A percentile compares a stretch with the other conserved stretches of the same genome.
Evolutionary conservation across 37 sponge, comb jelly and placozoan species (phyloP).

Genomic region (Aphrocallistes beatrix): DNA sequence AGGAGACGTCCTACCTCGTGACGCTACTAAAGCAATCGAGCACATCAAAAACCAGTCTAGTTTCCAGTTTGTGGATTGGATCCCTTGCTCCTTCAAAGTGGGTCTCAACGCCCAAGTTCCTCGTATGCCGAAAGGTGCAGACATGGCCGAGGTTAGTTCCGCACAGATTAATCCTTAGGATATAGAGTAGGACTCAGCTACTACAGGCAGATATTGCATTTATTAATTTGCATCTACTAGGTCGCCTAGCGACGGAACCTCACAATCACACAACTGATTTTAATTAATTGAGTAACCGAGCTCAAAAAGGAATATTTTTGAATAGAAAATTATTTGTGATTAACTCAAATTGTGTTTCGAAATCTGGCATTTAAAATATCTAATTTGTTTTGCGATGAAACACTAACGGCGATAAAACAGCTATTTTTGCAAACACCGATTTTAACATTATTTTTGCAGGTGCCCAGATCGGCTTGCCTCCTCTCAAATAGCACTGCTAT

Average conservation of each 20-base stretch:
- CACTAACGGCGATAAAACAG: too few relatives aligned
- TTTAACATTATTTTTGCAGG: not conserved
- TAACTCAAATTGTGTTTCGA: too few relatives aligned
- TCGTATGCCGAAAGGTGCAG: not conserved
- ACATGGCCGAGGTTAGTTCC: slow-evolving; percentile 19
- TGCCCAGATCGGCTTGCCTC: not conserved
- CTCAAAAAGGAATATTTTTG: too few relatives aligned
- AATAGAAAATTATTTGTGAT: too few relatives aligned
- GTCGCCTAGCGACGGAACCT: too few relatives aligned
- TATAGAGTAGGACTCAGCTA: too few relatives aligned
- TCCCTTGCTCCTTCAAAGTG: slow-evolving; percentile 28
- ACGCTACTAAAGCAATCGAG: slow-evolving; percentile 20
- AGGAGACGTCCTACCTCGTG: slow-evolving; percentile 27
- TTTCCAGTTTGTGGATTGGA: slow-evolving; percentile 28
- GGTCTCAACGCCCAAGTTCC: slow-evolving; percentile 23
- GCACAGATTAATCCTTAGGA: too few relatives aligned
- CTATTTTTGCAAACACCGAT: not conserved
- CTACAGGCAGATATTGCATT: too few relatives aligned
- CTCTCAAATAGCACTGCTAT: slow-evolving; percentile 31
- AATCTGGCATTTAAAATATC: not conserved
- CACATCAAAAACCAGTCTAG: slow-evolving; percentile 15
- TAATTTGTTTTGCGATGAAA: not conserved
- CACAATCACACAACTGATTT: too few relatives aligned
- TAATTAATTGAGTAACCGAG: too few relatives aligned
- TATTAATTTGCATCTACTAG: too few relatives aligned